Evolutionary conservation across 2,113 vertebrate genomes (phyloP).

Genomic region (Brachyhypopomus occidentalis): DNA sequence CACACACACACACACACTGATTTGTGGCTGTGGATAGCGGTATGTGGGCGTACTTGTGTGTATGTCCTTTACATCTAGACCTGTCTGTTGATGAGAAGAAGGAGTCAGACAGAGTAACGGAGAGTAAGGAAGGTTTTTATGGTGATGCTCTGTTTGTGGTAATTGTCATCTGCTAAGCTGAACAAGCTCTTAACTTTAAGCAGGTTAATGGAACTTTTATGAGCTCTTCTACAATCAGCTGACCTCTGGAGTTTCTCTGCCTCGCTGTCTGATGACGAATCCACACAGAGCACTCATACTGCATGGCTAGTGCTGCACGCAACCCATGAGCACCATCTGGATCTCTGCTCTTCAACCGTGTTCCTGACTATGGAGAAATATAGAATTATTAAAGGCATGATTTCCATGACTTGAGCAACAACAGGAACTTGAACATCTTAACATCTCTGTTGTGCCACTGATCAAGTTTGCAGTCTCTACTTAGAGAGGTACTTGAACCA

Average conservation of each 20-base stretch:
- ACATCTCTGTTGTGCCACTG: neutral
- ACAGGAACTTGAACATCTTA: neutral
- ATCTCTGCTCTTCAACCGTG: neutral
- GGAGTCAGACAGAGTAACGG: slow-evolving; percentile 17
- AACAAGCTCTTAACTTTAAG: slow-evolving; percentile 93
- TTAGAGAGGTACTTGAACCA: neutral
- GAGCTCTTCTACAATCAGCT: slow-evolving; percentile 86
- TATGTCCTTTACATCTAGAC: neutral
- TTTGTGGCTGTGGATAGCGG: neutral
- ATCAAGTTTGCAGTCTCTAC: neutral
- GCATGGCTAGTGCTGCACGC: neutral
- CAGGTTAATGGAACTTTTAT: slow-evolving; percentile 99
- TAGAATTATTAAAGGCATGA: too few relatives aligned
- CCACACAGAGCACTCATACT: slow-evolving; percentile 59
- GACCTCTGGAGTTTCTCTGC: slow-evolving; percentile 79
- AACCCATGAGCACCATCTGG: neutral
- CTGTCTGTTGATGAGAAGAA: slow-evolving; percentile 25
- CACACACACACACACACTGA: slow-evolving; percentile 12
- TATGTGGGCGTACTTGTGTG: neutral
- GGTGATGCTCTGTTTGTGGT: slow-evolving; percentile 97
- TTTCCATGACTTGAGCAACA: neutral
- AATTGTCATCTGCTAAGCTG: slow-evolving; percentile 92
- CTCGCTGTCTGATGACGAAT: slow-evolving; percentile 56
- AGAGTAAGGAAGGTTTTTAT: slow-evolving; percentile 76
- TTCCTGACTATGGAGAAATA: neutral